phyloP scores from a whole-genome alignment of 2,888 invertebrate genomes.

The Lacanobia oleracea region DNA sequence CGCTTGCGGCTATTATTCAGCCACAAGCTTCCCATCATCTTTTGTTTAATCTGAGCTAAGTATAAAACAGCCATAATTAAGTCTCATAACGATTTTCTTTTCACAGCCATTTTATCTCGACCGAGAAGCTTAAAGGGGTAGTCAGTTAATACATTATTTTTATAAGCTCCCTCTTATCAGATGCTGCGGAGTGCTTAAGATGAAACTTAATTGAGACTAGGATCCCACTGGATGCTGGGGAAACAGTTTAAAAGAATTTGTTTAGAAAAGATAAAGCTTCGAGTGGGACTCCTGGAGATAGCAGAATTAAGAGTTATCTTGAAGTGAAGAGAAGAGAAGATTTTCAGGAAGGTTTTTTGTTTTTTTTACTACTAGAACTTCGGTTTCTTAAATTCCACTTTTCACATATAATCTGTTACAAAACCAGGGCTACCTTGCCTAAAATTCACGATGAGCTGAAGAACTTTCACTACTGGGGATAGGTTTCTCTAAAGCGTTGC shows the following conservation, averaged over 20 bases:
- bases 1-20: too few relatives aligned
- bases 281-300: conserved; percentile 44
- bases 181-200: conserved; percentile 41
- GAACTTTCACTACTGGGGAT: too few relatives aligned
- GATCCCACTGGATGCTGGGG: conserved; percentile 43
- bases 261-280: conserved; percentile 70
- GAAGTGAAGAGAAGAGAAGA: conserved; percentile 1
- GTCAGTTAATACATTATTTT: conserved; percentile 41
- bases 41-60: background rate
- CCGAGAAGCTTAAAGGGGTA: conserved; percentile 37
- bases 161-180: conserved; percentile 48
- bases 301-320: conserved; percentile 25
- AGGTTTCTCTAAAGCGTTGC: too few relatives aligned
- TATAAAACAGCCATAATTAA: conserved; percentile 22
- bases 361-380: background rate
- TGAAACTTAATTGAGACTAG: conserved; percentile 62
- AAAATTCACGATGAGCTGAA: too few relatives aligned
- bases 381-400: too few relatives aligned
- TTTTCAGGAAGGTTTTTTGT: background rate
- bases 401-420: too few relatives aligned
- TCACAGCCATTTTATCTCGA: conserved; percentile 30
- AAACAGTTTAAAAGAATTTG: conserved; percentile 73
- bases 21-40: too few relatives aligned
- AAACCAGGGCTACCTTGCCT: too few relatives aligned
- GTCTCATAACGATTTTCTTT: conserved; percentile 25